Evolutionary conservation across 1,140 invertebrate species (phyloP), one percentile per base, ranked within the genome.

Genomic region (Drosophila sproati): DNA sequence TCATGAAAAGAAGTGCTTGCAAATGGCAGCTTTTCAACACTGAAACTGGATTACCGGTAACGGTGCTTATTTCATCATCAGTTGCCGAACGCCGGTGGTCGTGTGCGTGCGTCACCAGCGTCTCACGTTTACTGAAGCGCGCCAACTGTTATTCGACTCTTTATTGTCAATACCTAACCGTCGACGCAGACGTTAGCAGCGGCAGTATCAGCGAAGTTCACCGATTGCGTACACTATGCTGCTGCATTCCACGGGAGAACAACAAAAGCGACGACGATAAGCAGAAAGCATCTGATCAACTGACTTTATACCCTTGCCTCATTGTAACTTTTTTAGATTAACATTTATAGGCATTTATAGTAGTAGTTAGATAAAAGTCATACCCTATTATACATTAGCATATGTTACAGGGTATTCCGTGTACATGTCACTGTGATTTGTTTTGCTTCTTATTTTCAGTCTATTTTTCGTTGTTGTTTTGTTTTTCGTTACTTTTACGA

Each of bases 111-210:
- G 59, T 43, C 63, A 59, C 48, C 63, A 79, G 77, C 74, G 73
- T 78, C 73, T 59, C 68, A 63, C 73, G 28, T 61, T 63, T 55
- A 78, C 76, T 78, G 56, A 69, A 69, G 48, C 41, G 71, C 39
- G 10, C 10, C 43, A 12, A 12, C 45, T 35, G 43, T 8, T 8
- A 6, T 60, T 47, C 7, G 28, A 3, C 54, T 28, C 20, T 34
- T 34, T 5, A 34, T 47, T 4, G 20, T 10, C 51, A 45, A 6
- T 35, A 5, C 29, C 43, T 0, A 41, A 10, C 37, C 12, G 35
- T 35, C 10, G 47, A 2, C 12, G 48, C 34, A 32, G 37, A 28
- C 72, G 66, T 47, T 34, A 29, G 7, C 61, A 71, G 54, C 39
- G 51, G 4, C 47, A 32, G 2, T 5, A 31, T 10, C 29, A 2